phyloP scores from a whole-genome alignment of 2,888 invertebrate species.

The Tortricodes alternella region DNA sequence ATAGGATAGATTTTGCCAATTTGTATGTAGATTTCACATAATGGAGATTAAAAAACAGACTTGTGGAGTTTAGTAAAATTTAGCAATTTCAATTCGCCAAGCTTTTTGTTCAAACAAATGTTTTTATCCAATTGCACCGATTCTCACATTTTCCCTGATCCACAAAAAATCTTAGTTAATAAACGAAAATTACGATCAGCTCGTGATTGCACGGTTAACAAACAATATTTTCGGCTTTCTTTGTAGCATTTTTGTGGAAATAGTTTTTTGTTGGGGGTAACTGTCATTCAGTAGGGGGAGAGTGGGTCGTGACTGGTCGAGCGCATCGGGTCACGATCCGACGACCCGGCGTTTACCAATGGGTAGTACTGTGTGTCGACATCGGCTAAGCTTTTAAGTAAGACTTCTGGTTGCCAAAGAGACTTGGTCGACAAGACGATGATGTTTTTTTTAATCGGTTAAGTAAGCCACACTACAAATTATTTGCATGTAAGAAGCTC shows the following conservation, averaged over 20 bases:
- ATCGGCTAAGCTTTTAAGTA: conserved; percentile 10
- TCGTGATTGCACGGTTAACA: conserved; percentile 72
- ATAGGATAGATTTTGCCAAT: too few relatives aligned
- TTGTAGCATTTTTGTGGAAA: conserved; percentile 45
- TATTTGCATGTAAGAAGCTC: too few relatives aligned
- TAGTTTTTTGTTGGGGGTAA: conserved; percentile 42
- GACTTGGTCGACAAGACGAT: background rate
- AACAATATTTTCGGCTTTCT: conserved; percentile 45
- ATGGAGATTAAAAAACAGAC: too few relatives aligned
- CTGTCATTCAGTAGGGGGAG: conserved; percentile 58
- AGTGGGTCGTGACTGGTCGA: conserved; percentile 56
- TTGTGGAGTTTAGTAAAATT: too few relatives aligned
- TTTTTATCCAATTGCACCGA: conserved; percentile 9
- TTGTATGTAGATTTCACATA: too few relatives aligned
- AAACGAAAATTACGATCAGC: conserved; percentile 22
- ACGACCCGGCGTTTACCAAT: conserved; percentile 48
- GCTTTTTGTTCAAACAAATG: conserved; percentile 3
- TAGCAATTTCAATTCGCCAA: background rate
- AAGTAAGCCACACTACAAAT: background rate
- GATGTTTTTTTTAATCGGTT: background rate
- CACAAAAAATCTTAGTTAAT: conserved; percentile 18
- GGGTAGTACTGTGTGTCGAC: conserved; percentile 38
- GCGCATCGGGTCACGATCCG: conserved; percentile 68
- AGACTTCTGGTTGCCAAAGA: conserved; percentile 3
- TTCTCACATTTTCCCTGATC: conserved; percentile 11